Conservation (phyloP, 2,797 vertebrate species). For the Leptatherina wallacei region DNA sequence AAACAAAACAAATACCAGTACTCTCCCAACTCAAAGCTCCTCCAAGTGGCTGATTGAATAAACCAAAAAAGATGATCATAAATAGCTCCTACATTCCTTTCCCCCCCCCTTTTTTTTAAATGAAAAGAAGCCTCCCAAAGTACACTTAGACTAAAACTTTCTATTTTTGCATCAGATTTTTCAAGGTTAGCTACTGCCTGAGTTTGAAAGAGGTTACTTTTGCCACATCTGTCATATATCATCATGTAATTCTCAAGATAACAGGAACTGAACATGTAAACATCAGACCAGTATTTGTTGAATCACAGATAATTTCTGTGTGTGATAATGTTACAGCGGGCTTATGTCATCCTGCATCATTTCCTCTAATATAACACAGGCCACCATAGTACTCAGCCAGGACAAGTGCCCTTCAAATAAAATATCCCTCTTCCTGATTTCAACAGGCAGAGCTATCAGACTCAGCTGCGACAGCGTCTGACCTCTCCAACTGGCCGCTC, state of each 20-base stretch:
- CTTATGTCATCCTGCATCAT: constrained; percentile 48
- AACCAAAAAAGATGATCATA: no score
- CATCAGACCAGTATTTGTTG: neutral
- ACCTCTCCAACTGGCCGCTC: constrained; percentile 63
- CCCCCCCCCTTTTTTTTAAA: no score
- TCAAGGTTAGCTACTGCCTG: no score
- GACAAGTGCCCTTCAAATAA: constrained; percentile 66
- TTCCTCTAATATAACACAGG: constrained; percentile 42
- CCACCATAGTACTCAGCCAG: constrained; percentile 51
- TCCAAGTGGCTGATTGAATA: no score
- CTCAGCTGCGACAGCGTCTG: constrained; percentile 57
- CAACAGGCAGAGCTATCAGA: constrained; percentile 50
- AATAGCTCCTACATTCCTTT: no score
- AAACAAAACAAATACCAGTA: no score
- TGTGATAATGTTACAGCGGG: constrained; percentile 20
- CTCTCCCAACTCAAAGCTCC: no score
- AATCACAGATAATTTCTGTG: constrained; percentile 17
- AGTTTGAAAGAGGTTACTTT: no score
- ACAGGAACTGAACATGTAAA: neutral
- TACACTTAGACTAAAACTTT: no score
- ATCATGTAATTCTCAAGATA: neutral
- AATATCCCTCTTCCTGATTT: constrained; percentile 51
- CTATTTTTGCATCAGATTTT: no score
- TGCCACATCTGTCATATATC: no score
- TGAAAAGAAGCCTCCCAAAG: no score